A percentile compares a stretch with the other conserved stretches of the same genome.
These are phyloP conservation scores for Argya squamiceps DNA, from an alignment of 2,797 vertebrate species.

Conservation along the genomic window DNA sequence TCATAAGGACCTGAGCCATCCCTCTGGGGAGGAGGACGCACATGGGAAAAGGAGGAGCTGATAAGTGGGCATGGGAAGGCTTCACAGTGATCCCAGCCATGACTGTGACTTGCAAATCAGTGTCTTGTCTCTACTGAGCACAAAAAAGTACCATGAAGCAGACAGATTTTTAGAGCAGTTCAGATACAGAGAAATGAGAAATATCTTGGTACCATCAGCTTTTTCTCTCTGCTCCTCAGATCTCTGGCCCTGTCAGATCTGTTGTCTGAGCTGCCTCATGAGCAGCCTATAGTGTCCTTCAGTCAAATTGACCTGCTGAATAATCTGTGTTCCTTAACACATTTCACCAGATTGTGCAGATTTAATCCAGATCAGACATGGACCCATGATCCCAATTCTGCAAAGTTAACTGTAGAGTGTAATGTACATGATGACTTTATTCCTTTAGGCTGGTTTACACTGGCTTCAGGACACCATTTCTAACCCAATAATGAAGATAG, in stretches of 20 bases:
- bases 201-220: not conserved
- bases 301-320: not conserved
- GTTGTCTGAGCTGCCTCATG: not conserved
- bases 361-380: not conserved
- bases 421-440: not conserved
- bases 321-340: not conserved
- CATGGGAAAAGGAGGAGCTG: not conserved
- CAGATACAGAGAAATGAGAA: not conserved
- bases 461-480: not conserved
- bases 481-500: not conserved
- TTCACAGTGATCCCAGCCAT: not conserved
- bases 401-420: not conserved
- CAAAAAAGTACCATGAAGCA: not conserved
- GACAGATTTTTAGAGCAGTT: not conserved
- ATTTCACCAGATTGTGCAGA: not conserved
- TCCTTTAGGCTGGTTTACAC: not conserved
- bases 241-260: not conserved
- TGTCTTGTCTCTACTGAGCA: not conserved
- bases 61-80: not conserved
- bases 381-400: rapidly evolving
- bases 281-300: not conserved
- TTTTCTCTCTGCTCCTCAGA: not conserved
- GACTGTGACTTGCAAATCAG: not conserved
- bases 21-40: not conserved
- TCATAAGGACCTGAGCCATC: not conserved